phyloP scores from a whole-genome alignment of 2,113 vertebrate genomes.

The Isurus oxyrinchus region DNA sequence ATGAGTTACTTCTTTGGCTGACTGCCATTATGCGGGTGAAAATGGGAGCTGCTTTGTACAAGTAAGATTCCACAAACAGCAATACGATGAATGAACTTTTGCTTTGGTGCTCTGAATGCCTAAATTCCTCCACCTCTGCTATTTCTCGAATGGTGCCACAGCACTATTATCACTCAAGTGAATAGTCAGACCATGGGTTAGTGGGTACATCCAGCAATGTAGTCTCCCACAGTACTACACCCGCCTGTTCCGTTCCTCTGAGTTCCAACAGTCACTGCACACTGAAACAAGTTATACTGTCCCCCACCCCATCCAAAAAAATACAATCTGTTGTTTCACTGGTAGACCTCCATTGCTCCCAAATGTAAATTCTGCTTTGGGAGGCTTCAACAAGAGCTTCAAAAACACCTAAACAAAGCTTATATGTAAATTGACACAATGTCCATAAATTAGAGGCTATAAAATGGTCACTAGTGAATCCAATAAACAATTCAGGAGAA shows the following conservation, averaged over 20 bases:
- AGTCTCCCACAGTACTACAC: not conserved
- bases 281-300: not conserved
- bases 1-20: not conserved
- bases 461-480: too few relatives aligned
- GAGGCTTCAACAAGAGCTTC: not conserved
- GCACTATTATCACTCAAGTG: not conserved
- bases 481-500: too few relatives aligned
- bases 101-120: not conserved
- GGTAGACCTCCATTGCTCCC: not conserved
- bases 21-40: not conserved
- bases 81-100: not conserved
- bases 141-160: not conserved
- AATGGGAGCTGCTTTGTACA: not conserved
- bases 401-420: not conserved
- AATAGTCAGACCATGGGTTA: too few relatives aligned
- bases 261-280: not conserved
- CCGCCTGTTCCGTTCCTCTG: not conserved
- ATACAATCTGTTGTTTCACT: not conserved
- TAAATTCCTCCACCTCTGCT: not conserved
- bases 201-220: not conserved
- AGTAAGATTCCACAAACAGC: not conserved
- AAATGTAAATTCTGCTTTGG: not conserved
- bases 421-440: not conserved
- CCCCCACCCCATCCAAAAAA: not conserved
- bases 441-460: not conserved